Conservation (phyloP, 2,888 invertebrate genomes). For the Eupeodes latifasciatus region DNA sequence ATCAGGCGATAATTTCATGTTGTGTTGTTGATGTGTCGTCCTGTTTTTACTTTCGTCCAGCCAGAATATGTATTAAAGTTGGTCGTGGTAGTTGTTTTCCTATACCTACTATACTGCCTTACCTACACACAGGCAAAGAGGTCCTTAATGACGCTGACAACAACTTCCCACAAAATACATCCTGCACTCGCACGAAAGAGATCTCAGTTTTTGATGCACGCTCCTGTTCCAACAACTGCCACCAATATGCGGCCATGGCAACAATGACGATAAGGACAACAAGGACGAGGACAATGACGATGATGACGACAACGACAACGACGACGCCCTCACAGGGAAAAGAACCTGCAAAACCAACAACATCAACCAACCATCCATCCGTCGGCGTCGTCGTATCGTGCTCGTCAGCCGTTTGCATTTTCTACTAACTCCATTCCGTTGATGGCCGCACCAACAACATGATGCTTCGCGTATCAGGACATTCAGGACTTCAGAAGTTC, state of each 20-base stretch:
- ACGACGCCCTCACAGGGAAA: constrained; percentile 75
- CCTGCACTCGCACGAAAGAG: constrained; percentile 74
- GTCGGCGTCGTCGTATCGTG: constrained; percentile 48
- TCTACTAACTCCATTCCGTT: constrained; percentile 15
- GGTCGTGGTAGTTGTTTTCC: constrained; percentile 61
- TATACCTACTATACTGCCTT: not conserved
- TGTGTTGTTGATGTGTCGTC: constrained; percentile 68
- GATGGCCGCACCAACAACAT: constrained; percentile 26
- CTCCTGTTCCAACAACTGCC: constrained; percentile 66
- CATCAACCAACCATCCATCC: constrained; percentile 75
- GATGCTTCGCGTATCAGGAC: constrained; percentile 58
- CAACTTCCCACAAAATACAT: constrained; percentile 70
- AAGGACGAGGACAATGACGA: constrained; percentile 49
- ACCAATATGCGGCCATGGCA: constrained; percentile 31
- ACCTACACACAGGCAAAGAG: constrained; percentile 37
- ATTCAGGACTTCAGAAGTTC: constrained; percentile 44
- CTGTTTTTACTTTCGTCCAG: constrained; percentile 42
- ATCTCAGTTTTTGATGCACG: constrained; percentile 71
- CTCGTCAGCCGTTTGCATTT: constrained; percentile 47
- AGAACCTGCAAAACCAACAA: constrained; percentile 75
- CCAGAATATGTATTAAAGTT: constrained; percentile 26
- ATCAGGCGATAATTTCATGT: constrained; percentile 72
- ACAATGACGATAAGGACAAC: constrained; percentile 29
- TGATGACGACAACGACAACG: constrained; percentile 61
- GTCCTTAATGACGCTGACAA: constrained; percentile 72